Conservation (phyloP, 2,113 vertebrate species). For the Bostrychus sinensis region DNA sequence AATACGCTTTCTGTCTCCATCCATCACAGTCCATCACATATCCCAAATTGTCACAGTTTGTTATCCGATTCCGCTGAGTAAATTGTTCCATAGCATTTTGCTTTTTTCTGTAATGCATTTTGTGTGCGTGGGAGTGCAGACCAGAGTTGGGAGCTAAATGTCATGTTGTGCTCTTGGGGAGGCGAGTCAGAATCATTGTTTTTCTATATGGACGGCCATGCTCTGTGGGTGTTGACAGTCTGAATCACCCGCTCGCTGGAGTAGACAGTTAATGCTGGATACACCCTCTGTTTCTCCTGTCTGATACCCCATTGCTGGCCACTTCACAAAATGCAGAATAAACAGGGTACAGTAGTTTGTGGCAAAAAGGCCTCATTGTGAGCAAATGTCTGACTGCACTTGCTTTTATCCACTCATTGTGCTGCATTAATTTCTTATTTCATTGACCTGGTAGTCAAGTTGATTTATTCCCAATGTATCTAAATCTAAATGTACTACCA, state of each 20-base stretch:
- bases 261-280: slow-evolving; percentile 33
- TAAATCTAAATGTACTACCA: too few relatives aligned
- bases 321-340: slow-evolving; percentile 8
- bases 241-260: slow-evolving; percentile 39
- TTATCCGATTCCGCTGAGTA: slow-evolving; percentile 26
- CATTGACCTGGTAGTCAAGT: too few relatives aligned
- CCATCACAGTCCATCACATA: background rate
- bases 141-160: slow-evolving; percentile 56
- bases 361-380: background rate
- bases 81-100: slow-evolving; percentile 12
- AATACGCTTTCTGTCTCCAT: background rate
- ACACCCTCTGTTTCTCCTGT: background rate
- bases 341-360: slow-evolving; percentile 8
- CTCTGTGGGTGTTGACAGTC: slow-evolving; percentile 62
- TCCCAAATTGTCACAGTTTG: slow-evolving; percentile 13
- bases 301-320: background rate
- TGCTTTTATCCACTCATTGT: too few relatives aligned
- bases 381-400: slow-evolving; percentile 16
- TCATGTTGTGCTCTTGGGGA: slow-evolving; percentile 51
- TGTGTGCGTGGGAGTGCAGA: slow-evolving; percentile 42
- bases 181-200: slow-evolving; percentile 56
- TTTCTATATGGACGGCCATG: slow-evolving; percentile 52
- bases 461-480: too few relatives aligned
- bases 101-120: slow-evolving; percentile 25
- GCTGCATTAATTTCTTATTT: too few relatives aligned